Base-by-base conservation (phyloP, 2,113 vertebrate genomes). In the Nyctereutes procyonoides region DNA sequence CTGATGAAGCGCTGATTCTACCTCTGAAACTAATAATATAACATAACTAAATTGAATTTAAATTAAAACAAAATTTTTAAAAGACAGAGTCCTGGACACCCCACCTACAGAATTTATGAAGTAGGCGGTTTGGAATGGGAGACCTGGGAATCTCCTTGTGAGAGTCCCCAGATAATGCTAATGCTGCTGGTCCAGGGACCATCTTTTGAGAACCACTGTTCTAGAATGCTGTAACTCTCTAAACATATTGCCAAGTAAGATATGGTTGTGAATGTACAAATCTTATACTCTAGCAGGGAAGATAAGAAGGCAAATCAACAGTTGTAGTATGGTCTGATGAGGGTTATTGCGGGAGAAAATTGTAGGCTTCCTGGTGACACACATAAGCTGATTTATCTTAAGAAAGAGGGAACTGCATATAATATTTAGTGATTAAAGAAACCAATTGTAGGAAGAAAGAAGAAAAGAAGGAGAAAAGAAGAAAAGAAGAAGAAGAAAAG, bases 361-460 rank as follows among this genome's bases (percentile, higher is more conserved):
- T 26, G n/a, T 0, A 26, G 53, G 32, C 48, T 62, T 92, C 56
- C 74, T 88, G 28, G 53, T 63, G 63, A 55, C 32, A 88, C 16
- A 88, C 10, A 15, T 13, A 35, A 69, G 65, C 35, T 69, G n/a
- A 51, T 15, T 92, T 35, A 86, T 15, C 73, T 73, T 67, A 91
- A 89, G 38, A 71, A 43, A 14, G 48, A 77, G n/a, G 14, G 43
- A 22, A 73, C 20, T 35, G 24, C 13, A 30, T 62, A 43, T 16
- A 85, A 28, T 76, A 88, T 80, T 88, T 84, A 60, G 20, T 80
- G 53, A 69, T 84, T 86, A 91, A 93, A 73, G 35, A 94, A 90
- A 76, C 3, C 28, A 81, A 51, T 9, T 48, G 0, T 69, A 88
- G 53, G 88, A 10, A 69, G 43, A 43, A 43, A 43, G 43, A 20